Conservation (phyloP, 2,113 vertebrate genomes). For the Aphyosemion australe region DNA sequence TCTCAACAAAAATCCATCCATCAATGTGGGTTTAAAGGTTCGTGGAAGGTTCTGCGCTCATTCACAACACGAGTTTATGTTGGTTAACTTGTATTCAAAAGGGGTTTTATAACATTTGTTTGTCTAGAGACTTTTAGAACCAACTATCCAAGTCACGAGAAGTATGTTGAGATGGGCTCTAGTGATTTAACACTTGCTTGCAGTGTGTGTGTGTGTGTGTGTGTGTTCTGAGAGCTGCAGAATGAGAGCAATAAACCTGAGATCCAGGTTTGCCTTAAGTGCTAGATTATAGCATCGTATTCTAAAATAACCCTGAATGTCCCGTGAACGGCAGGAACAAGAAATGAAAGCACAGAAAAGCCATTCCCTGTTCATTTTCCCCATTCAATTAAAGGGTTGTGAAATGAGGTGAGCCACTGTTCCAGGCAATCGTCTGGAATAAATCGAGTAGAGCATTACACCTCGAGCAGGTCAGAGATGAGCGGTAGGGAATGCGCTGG, state of each 20-base stretch:
- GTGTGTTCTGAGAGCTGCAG: neutral
- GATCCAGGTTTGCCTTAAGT: slow-evolving; percentile 26
- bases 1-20: neutral
- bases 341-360: slow-evolving; percentile 28
- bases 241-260: slow-evolving; percentile 21
- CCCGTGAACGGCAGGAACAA: slow-evolving; percentile 32
- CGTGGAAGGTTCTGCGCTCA: neutral
- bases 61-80: neutral
- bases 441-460: slow-evolving; percentile 52
- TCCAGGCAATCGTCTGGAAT: slow-evolving; percentile 40
- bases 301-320: slow-evolving; percentile 29
- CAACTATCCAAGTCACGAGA: too few relatives aligned
- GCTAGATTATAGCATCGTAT: slow-evolving; percentile 32
- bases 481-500: slow-evolving; percentile 36
- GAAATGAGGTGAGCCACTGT: slow-evolving; percentile 64
- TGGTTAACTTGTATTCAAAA: neutral
- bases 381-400: slow-evolving; percentile 55
- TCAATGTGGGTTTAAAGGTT: neutral
- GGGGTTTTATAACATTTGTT: too few relatives aligned
- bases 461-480: slow-evolving; percentile 36
- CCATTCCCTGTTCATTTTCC: slow-evolving; percentile 43
- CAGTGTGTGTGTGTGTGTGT: neutral
- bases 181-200: too few relatives aligned
- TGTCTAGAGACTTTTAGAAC: too few relatives aligned
- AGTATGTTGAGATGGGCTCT: too few relatives aligned